Base-by-base conservation (phyloP, 2,113 vertebrate genomes). In the Muntiacus reevesi region DNA sequence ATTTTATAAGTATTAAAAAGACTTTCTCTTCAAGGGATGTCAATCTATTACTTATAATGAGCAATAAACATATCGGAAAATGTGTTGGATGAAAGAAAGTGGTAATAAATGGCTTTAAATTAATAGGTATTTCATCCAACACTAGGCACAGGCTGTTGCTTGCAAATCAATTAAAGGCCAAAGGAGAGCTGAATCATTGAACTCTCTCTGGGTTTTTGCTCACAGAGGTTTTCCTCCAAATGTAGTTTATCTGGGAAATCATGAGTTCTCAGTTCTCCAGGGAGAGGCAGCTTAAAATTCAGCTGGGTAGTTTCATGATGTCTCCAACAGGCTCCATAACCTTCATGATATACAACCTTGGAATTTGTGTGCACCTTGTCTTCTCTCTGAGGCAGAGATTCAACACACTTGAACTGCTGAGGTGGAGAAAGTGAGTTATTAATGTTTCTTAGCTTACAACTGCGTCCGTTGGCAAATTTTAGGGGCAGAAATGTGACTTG, bases 151-250 rank as follows among this genome's bases (percentile, higher is more conserved):
- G 30, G 95, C 6, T 57, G 1, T 92, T 91, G 85, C 60, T 94
- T 91, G 9, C 62, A 94, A 94, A 81, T 96, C 92, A 97, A 23
- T 97, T 43, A 89, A 96, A 97, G 93, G 91, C 19, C 78, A 87
- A 86, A 97, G 57, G 62, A 93, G 89, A 93, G 59, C 30, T 89
- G 21, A 21, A 4, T 87, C 54, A 23, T 54, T 89, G 76, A 93
- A 62, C 19, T 94, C 50, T 92, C 36, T 90, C 7, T 96, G 86
- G 9, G 14, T 6, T 93, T 97, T 98, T 81, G 25, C 64, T 91
- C 78, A n/a, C 36, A 55, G 47, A 96, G 21, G 71, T 85, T 96
- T 97, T 84, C 78, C 36, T 96, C n/a, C 33, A 91, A 83, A 87
- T 91, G 43, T 28, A 74, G 17, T 97, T 94, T 90, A 25, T 47